Base-by-base conservation (phyloP, 2,113 vertebrate genomes). In the Hippocampus barbouri region DNA sequence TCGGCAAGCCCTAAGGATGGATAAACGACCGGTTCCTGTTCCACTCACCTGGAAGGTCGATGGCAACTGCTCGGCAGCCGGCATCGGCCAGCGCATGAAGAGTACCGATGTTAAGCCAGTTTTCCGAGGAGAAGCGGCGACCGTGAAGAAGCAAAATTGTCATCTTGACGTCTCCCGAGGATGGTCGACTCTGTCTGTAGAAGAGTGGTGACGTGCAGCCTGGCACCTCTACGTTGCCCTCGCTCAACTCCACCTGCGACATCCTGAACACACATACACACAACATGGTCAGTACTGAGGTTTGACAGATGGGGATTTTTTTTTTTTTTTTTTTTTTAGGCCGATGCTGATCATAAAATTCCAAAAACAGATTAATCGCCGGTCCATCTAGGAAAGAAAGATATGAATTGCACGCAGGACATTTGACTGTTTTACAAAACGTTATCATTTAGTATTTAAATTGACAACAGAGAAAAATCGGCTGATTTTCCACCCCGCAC, bases 41-140 rank as follows among this genome's bases (percentile, higher is more conserved):
- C 27, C 30, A 70, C 76, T 69, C 87, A 98, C 97, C 96, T 80
- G 97, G 97, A 65, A 98, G 88, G 83, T 99, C 96, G 1, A 99
- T 83, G 75, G 96, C 96, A 15, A 98, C 90, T 0, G 95, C 95
- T 0, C 92, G 89, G 83, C 94, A 94, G 69, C 96, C 94, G 0
- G 93, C 94, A n/a, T 91, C 88, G 0, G 95, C 96, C 79, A 98
- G 82, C 0, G 27, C 78, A 62, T 91, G 83, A 34, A 98, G 90
- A 0, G 97, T 96, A 59, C 88, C 92, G 75, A 96, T 91, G 5
- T 80, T 90, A 30, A 93, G 91, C 97, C 97, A 99, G 76, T 94
- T 96, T 72, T 95, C 91, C 0, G 97, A 98, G 38, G 96, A 96
- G 91, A 98, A 98, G 20, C 94, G 94, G 69, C 98, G 95, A 11